A percentile compares a stretch with the other conserved stretches of the same genome.
phyloP scores from a whole-genome alignment of 2,888 invertebrate species.

The Globia sparganii region DNA sequence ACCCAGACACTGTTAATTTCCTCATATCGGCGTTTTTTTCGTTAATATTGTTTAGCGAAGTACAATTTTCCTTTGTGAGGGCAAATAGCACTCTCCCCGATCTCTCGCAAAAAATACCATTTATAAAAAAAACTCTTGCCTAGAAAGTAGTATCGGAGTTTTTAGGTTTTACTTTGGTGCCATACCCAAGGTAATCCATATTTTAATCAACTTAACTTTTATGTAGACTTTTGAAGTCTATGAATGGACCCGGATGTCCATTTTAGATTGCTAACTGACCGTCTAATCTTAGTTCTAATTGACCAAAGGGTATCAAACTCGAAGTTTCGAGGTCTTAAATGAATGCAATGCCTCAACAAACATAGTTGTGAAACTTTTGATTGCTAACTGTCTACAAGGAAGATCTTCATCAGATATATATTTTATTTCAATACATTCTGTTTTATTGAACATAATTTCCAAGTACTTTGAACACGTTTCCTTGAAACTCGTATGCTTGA shows the following conservation, averaged over 20 bases:
- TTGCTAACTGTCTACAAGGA: neutral
- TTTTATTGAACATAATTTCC: neutral
- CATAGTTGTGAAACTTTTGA: neutral
- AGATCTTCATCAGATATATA: neutral
- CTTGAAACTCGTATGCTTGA: neutral
- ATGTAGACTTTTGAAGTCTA: neutral
- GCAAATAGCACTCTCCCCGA: neutral
- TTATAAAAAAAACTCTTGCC: neutral
- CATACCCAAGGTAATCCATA: neutral
- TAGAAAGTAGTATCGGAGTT: too few species aligned
- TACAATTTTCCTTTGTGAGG: neutral
- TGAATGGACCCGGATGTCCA: neutral
- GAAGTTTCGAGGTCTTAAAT: constrained; percentile 20
- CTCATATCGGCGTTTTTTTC: constrained; percentile 10
- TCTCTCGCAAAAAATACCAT: neutral
- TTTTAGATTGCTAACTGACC: neutral
- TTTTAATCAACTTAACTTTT: neutral
- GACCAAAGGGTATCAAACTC: neutral
- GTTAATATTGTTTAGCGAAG: constrained; percentile 12
- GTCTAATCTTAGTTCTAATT: constrained; percentile 18
- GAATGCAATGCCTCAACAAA: constrained; percentile 14
- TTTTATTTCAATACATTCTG: neutral
- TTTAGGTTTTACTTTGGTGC: neutral
- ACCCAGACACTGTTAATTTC: constrained; percentile 39
- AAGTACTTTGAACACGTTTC: neutral